These are phyloP conservation scores for Tenthredo distinguenda DNA, from an alignment of 2,888 invertebrate genomes.

Conservation along the genomic window DNA sequence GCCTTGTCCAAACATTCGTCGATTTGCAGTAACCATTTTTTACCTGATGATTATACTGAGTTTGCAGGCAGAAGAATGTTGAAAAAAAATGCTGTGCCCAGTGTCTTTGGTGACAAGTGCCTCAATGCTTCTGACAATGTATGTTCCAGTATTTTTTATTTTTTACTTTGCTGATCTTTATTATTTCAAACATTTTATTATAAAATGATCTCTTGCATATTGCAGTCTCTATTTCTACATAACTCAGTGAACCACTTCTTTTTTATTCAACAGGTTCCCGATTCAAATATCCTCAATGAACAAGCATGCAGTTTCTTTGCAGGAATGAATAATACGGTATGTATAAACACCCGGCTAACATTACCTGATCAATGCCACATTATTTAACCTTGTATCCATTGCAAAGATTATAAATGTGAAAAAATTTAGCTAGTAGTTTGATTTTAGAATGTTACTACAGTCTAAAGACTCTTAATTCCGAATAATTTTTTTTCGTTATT, in stretches of 20 bases:
- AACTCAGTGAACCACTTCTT: not conserved
- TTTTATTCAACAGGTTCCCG: not conserved
- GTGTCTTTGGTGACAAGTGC: conserved; percentile 26
- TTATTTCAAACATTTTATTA: not conserved
- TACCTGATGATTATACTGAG: conserved; percentile 35
- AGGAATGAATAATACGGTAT: not conserved
- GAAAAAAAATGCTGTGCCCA: conserved; percentile 49
- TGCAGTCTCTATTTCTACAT: not conserved
- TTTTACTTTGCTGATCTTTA: conserved; percentile 2
- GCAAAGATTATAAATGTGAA: too few relatives aligned
- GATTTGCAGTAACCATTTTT: conserved; percentile 50
- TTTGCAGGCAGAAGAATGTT: conserved; percentile 39
- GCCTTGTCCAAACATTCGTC: conserved; percentile 48
- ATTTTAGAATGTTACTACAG: too few relatives aligned
- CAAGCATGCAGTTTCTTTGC: not conserved
- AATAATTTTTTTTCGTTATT: not conserved
- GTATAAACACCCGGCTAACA: not conserved
- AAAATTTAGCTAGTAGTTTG: too few relatives aligned
- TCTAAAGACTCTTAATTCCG: too few relatives aligned
- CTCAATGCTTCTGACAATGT: conserved; percentile 10
- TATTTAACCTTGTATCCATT: not conserved
- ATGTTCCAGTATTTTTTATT: not conserved
- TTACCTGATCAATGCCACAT: not conserved
- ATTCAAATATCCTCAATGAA: not conserved
- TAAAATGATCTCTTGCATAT: not conserved